These are phyloP conservation scores for Halictus ligatus DNA, from an alignment of 2,888 invertebrate genomes.

Conservation along the genomic window DNA sequence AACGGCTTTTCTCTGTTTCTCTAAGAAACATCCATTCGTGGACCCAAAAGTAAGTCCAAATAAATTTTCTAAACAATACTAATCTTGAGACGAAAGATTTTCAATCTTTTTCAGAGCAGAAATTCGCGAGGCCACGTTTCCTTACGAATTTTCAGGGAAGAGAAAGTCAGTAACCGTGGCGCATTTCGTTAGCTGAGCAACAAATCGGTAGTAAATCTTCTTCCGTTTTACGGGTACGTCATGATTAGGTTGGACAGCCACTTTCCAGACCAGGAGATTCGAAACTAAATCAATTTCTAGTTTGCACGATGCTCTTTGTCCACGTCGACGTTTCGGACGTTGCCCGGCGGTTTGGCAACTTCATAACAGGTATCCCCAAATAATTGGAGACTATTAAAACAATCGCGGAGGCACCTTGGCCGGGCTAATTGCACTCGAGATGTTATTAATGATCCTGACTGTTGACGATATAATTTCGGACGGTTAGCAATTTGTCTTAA, in stretches of 20 bases:
- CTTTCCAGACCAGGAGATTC: conserved; percentile 61
- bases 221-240: conserved; percentile 54
- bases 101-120: conserved; percentile 4
- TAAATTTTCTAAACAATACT: not conserved
- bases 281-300: conserved; percentile 68
- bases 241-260: conserved; percentile 48
- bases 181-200: conserved; percentile 56
- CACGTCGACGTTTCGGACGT: conserved; percentile 52
- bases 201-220: conserved; percentile 49
- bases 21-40: no score
- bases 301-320: conserved; percentile 60
- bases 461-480: conserved; percentile 28
- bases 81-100: conserved; percentile 12
- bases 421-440: conserved; percentile 54
- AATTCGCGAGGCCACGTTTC: conserved; percentile 18
- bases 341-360: conserved; percentile 54
- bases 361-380: conserved; percentile 59
- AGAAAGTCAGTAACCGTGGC: conserved; percentile 41
- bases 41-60: not conserved
- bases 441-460: conserved; percentile 47
- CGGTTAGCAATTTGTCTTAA: conserved; percentile 24
- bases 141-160: conserved; percentile 40
- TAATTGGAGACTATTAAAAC: conserved; percentile 65
- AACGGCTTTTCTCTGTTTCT: not conserved
- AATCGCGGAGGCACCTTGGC: conserved; percentile 48